These are phyloP conservation scores for Acropora yongei DNA, from an alignment of 64 coral and sea anemone species.

Conservation along the genomic window DNA sequence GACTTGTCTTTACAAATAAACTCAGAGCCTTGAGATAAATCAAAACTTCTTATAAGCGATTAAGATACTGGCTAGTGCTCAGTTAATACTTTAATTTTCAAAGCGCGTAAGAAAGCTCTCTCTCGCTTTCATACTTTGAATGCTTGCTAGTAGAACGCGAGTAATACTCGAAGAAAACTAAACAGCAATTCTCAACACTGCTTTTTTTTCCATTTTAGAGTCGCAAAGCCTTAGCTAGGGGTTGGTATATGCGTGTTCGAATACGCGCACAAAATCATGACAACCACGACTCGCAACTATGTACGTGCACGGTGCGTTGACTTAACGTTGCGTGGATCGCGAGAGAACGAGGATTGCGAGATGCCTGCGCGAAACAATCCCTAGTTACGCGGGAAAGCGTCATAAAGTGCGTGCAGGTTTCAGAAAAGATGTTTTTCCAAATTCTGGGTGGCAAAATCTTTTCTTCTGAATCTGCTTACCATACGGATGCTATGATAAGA, in stretches of 20 bases:
- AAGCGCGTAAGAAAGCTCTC: background rate
- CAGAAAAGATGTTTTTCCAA: too few species aligned
- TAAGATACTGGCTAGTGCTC: background rate
- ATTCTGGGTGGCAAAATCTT: too few species aligned
- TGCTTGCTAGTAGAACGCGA: background rate
- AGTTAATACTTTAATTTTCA: background rate
- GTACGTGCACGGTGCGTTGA: too few species aligned
- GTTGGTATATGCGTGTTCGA: too few species aligned
- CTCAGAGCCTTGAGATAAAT: constrained; percentile 24
- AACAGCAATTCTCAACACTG: too few species aligned
- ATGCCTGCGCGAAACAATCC: too few species aligned
- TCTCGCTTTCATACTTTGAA: background rate
- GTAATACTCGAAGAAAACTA: background rate
- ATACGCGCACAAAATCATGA: background rate
- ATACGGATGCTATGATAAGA: background rate
- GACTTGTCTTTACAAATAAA: constrained; percentile 26
- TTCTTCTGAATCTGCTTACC: too few species aligned
- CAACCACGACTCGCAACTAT: background rate
- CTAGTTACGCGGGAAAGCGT: too few species aligned
- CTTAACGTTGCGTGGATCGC: too few species aligned
- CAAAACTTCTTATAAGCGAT: background rate
- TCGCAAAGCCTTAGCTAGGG: too few species aligned
- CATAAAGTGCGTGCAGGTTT: too few species aligned
- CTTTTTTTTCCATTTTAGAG: background rate
- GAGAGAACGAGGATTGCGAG: too few species aligned